These are phyloP conservation scores for Orestias chungarensis DNA, from an alignment of 2,797 vertebrate genomes.

Conservation along the genomic window DNA sequence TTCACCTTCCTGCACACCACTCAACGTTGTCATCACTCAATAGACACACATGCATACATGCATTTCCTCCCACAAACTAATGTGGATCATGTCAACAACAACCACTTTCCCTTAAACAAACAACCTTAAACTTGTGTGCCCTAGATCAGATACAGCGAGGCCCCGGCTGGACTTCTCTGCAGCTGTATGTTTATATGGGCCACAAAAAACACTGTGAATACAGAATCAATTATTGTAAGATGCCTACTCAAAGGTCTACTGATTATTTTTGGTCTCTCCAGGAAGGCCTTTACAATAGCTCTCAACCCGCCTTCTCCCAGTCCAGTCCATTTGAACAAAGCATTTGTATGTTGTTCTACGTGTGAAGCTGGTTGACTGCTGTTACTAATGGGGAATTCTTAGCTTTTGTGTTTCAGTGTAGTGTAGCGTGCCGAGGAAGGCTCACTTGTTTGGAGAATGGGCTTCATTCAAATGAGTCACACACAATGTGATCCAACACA, in stretches of 20 bases:
- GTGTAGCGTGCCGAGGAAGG: conserved; percentile 39
- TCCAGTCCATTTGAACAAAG: conserved; percentile 57
- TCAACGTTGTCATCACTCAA: conserved; percentile 56
- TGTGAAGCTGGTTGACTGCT: conserved; percentile 43
- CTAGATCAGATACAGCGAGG: conserved; percentile 19
- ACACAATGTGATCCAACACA: conserved; percentile 75
- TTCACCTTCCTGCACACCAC: conserved; percentile 53
- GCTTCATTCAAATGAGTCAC: conserved; percentile 71
- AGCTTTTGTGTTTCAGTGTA: conserved; percentile 39
- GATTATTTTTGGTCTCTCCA: conserved; percentile 78
- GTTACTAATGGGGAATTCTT: conserved; percentile 55
- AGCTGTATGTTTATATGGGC: conserved; percentile 62
- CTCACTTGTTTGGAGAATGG: conserved; percentile 64
- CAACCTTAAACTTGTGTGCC: conserved; percentile 13
- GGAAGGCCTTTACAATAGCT: conserved; percentile 78
- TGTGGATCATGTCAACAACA: conserved; percentile 31
- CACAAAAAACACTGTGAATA: conserved; percentile 55
- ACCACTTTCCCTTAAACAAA: conserved; percentile 8
- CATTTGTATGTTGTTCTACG: conserved; percentile 25
- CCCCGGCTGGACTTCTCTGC: conserved; percentile 35
- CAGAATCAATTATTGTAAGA: conserved; percentile 76
- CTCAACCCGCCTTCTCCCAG: conserved; percentile 26
- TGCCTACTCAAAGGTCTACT: conserved; percentile 71
- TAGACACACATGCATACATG: conserved; percentile 10
- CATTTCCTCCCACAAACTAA: conserved; percentile 36